Base-by-base conservation (phyloP, 2,797 vertebrate species). In the Sus cebifrons region DNA sequence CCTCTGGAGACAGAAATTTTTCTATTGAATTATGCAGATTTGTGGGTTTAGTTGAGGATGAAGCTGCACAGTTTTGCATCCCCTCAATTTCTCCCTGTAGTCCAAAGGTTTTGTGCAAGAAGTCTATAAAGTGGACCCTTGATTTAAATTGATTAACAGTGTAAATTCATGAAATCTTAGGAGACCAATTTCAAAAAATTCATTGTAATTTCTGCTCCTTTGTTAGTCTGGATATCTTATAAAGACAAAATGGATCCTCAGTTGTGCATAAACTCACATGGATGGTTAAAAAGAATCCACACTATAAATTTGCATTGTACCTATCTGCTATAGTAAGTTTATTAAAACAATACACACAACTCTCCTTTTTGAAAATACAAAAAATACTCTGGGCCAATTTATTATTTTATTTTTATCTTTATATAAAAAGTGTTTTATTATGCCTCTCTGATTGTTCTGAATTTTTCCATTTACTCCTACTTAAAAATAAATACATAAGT, bases 61-160 rank as follows among this genome's bases (percentile, higher is more conserved):
- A 71, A 75, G 32, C 11, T 14, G 74, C 20, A 56, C 29, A 25
- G 3, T 49, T 9, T 95, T 84, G 40, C 68, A 54, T 70, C 56
- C 29, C 49, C 17, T 84, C 64, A 14, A 3, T 36, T 32, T 96
- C 32, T 91, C 32, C 52, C 74, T 32, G 36, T 3, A 27, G 36
- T 58, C 36, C 17, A 82, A 75, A 54, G 29, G 29, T 32, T 86
- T 73, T 36, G 16, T 83, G 56, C 52, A 90, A 86, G 32, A 17
- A 93, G 17, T 74, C 23, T 40, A 7, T 52, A 71, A 58, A 77
- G 13, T 25, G n/a, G 20, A 40, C 10, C 15, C 11, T 6, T 83
- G 21, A 89, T 89, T 94, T 92, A 94, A 62, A 67, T 44, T 87
- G 23, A 70, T 11, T 87, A 36, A 62, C 81, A 89, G 13, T 52